phyloP scores from a whole-genome alignment of 2,888 invertebrate genomes.

The Phyto melanocephala region DNA sequence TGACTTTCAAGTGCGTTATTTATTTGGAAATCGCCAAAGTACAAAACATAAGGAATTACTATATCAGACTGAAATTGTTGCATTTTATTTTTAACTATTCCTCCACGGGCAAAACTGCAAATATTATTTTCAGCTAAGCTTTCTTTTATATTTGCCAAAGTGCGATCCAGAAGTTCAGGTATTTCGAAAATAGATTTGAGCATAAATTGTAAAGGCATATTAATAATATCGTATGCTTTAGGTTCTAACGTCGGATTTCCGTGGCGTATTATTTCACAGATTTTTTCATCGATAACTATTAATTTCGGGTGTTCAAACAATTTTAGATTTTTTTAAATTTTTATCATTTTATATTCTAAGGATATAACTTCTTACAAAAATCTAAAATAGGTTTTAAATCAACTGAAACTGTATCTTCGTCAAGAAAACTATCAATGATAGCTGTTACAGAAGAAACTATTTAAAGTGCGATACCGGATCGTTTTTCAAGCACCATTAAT shows the following conservation, averaged over 20 bases:
- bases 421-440: too few species aligned
- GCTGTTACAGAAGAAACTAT: too few species aligned
- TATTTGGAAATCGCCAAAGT: constrained; percentile 51
- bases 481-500: too few species aligned
- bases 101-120: constrained; percentile 14
- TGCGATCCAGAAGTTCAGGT: not conserved
- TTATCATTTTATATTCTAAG: too few species aligned
- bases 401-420: too few species aligned
- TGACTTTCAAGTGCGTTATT: constrained; percentile 36
- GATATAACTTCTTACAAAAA: not conserved
- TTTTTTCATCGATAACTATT: not conserved
- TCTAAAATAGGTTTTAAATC: not conserved
- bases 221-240: not conserved
- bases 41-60: constrained; percentile 34
- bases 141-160: not conserved
- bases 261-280: not conserved
- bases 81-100: constrained; percentile 22
- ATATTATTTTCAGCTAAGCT: too few species aligned
- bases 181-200: too few species aligned
- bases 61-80: not conserved
- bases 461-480: too few species aligned
- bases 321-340: not conserved
- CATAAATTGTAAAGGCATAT: too few species aligned
- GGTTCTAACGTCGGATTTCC: not conserved
- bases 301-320: not conserved